These are phyloP conservation scores for Poeciliopsis gracilis DNA, from an alignment of 2,797 vertebrate genomes.

Conservation along the genomic window DNA sequence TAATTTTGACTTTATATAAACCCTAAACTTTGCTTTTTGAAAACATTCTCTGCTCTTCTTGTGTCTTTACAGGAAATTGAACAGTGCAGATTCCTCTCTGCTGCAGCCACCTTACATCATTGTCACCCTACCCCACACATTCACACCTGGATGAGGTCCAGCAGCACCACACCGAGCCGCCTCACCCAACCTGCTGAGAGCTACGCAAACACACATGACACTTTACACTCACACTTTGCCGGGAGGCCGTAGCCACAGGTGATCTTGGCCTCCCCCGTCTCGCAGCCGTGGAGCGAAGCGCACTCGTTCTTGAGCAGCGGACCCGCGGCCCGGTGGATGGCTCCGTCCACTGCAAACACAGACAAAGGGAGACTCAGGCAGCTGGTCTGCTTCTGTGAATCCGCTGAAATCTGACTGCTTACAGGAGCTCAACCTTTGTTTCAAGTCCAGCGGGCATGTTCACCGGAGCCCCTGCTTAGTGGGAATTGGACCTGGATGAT, in stretches of 20 bases:
- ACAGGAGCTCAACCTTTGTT: slow-evolving; percentile 34
- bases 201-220: slow-evolving; percentile 30
- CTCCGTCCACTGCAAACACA: slow-evolving; percentile 86
- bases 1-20: not conserved
- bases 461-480: slow-evolving; percentile 37
- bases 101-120: slow-evolving; percentile 15
- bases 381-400: slow-evolving; percentile 54
- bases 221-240: slow-evolving; percentile 85
- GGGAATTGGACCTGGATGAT: slow-evolving; percentile 44
- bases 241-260: slow-evolving; percentile 90
- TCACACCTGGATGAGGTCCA: slow-evolving; percentile 40
- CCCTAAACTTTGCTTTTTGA: not conserved
- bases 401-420: slow-evolving; percentile 43
- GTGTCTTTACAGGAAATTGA: slow-evolving; percentile 6
- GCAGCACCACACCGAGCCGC: slow-evolving; percentile 22
- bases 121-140: slow-evolving; percentile 31
- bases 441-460: slow-evolving; percentile 48
- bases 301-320: slow-evolving; percentile 87
- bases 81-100: not conserved
- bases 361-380: slow-evolving; percentile 40
- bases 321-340: slow-evolving; percentile 87
- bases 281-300: slow-evolving; percentile 84
- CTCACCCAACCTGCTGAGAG: slow-evolving; percentile 28
- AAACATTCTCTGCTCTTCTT: slow-evolving; percentile 1
- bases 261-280: slow-evolving; percentile 89